Evolutionary conservation across 2,888 invertebrate genomes (phyloP).

Genomic region (Hipparchia semele): DNA sequence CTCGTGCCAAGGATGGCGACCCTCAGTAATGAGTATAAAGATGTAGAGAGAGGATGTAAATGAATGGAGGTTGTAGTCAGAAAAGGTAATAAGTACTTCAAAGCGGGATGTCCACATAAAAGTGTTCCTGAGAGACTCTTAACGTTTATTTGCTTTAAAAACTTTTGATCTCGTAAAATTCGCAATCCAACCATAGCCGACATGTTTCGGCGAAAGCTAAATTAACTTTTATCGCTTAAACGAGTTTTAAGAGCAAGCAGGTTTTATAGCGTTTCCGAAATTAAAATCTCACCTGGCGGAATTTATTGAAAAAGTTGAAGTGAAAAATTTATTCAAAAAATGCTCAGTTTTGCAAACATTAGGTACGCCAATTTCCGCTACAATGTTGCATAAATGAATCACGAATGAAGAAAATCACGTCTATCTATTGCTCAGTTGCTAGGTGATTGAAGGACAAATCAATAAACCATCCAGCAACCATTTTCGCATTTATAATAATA

Average conservation of each 20-base stretch:
- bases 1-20: no score
- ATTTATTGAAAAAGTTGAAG: constrained; percentile 27
- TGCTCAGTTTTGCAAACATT: background rate
- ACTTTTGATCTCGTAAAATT: constrained; percentile 29
- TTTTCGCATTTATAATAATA: no score
- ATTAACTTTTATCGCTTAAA: constrained; percentile 31
- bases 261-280: constrained; percentile 28
- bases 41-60: no score
- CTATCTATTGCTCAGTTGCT: no score
- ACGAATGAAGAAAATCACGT: no score
- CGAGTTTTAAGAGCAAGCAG: constrained; percentile 27
- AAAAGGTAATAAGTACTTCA: background rate
- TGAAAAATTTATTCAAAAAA: background rate
- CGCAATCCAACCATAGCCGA: constrained; percentile 23
- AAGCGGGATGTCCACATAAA: constrained; percentile 2
- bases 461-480: no score
- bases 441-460: no score
- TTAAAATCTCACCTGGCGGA: constrained; percentile 25
- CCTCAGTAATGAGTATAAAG: no score
- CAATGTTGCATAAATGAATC: background rate
- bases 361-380: background rate
- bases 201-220: constrained; percentile 22
- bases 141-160: constrained; percentile 26
- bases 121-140: constrained; percentile 13
- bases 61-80: background rate